Percentiles rank a stretch among this genome's conserved stretches.
Evolutionary conservation across 2,888 invertebrate genomes (phyloP).

Genomic region (Eulithis prunata): DNA sequence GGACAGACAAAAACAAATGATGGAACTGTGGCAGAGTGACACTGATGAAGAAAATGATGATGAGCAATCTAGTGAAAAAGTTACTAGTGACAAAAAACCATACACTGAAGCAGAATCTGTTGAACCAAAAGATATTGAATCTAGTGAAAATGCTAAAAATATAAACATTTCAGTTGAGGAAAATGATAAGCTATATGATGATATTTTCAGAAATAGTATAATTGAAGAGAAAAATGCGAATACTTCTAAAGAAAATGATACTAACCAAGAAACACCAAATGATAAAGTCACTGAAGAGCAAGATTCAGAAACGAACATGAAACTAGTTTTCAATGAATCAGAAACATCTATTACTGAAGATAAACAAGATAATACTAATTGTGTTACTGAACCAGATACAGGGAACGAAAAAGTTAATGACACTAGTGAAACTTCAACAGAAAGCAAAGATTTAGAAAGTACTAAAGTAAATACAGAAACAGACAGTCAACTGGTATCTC

Average conservation of each 20-base stretch:
- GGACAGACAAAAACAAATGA: slow-evolving; percentile 89
- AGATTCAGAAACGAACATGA: slow-evolving; percentile 48
- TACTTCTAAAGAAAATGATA: slow-evolving; percentile 16
- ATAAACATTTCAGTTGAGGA: slow-evolving; percentile 17
- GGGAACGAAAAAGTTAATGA: slow-evolving; percentile 3
- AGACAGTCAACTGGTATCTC: slow-evolving; percentile 55
- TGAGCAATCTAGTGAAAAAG: slow-evolving; percentile 26
- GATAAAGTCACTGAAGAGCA: slow-evolving; percentile 37
- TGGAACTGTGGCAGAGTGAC: slow-evolving; percentile 90
- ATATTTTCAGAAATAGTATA: slow-evolving; percentile 18
- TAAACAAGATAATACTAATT: slow-evolving; percentile 8
- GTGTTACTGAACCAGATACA: slow-evolving; percentile 17
- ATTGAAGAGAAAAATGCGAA: slow-evolving; percentile 5
- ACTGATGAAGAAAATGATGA: slow-evolving; percentile 42
- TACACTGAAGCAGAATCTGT: background rate
- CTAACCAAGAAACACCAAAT: slow-evolving; percentile 23
- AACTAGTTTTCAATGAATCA: slow-evolving; percentile 50
- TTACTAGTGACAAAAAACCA: slow-evolving; percentile 13
- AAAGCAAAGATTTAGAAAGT: background rate
- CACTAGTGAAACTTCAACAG: background rate
- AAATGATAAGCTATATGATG: slow-evolving; percentile 26
- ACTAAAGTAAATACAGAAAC: slow-evolving; percentile 36
- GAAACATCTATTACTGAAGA: slow-evolving; percentile 31
- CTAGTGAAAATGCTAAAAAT: slow-evolving; percentile 13
- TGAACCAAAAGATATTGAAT: slow-evolving; percentile 7